Evolutionary conservation across 2,113 vertebrate genomes (phyloP), one percentile per base, ranked within the genome.

Genomic region (Myodes glareolus): DNA sequence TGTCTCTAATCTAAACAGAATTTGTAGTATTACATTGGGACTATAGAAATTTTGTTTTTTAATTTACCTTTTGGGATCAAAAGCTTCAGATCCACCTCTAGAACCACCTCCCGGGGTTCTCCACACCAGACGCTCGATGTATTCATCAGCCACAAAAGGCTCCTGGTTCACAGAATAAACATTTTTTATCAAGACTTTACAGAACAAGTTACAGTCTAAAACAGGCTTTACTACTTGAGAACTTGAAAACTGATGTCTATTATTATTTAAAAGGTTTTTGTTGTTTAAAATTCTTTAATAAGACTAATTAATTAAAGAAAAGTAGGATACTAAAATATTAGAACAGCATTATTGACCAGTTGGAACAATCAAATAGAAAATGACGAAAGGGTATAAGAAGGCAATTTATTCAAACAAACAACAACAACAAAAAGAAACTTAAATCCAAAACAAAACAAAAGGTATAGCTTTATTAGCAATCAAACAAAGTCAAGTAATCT

Each of bases 101-200:
- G 99, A 99, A 90, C 99, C 99, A 98, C 99, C 99, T 97, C 99
- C 99, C 25, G 99, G 99, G 93, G 99, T 99, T 98, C 99, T 99
- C 99, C 99, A 99, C 33, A 99, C 99, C 98, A 99, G 98, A 90
- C 99, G 99, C 96, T 99, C 99, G 95, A 99, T 99, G 98, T 99
- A 99, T 97, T 99, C 99, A 99, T 99, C 99, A 76, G 99, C 99
- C 98, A 99, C 99, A 98, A 99, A 99, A 82, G 99, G 99, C 97
- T 99, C 99, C 99, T 99, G 97, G 91, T 45, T 97, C 97, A 98
- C 75, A 98, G 96, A 98, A 98, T 23, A 98, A 97, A 97, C 95
- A 76, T 45, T 92, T 82, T 86, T 95, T 98, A 92, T 98, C 58
- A 97, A 94, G 13, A 73, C 75, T 90, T 76, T 97, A 78, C 87